These are phyloP conservation scores for Dryoscopus gambensis DNA, from an alignment of 2,113 vertebrate species.

Conservation along the genomic window DNA sequence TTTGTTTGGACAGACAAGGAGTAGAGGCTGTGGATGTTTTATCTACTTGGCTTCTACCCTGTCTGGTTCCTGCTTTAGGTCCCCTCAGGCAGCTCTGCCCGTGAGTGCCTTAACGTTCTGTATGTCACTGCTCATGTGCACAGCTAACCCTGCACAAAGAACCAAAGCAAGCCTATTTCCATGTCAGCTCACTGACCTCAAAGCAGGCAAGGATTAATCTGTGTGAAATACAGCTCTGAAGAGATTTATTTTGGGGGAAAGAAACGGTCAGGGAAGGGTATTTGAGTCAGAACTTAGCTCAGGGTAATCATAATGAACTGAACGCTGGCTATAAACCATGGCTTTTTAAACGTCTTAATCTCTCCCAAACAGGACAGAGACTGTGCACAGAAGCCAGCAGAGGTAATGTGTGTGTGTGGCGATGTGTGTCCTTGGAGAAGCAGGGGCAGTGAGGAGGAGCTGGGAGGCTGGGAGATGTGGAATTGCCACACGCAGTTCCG, in stretches of 20 bases:
- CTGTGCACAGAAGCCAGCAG: slow-evolving; percentile 60
- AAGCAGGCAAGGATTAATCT: neutral
- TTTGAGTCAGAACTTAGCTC: neutral
- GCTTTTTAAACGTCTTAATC: neutral
- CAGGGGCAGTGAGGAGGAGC: neutral
- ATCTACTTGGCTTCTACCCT: neutral
- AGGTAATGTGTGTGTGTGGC: slow-evolving; percentile 59
- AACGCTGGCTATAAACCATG: neutral
- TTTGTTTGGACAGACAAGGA: neutral
- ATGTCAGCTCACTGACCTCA: neutral
- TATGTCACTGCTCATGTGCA: neutral
- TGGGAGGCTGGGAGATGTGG: neutral
- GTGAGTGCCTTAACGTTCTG: neutral
- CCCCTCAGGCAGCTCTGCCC: neutral
- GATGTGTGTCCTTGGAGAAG: neutral
- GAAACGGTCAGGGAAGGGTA: neutral
- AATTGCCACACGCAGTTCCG: neutral
- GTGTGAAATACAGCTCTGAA: neutral
- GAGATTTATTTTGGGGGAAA: neutral
- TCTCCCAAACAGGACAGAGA: slow-evolving; percentile 68
- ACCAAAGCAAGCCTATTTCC: neutral
- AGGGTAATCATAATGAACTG: neutral
- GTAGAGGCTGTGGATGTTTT: neutral
- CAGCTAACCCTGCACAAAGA: neutral
- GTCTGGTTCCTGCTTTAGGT: neutral